Evolutionary conservation across 2,888 invertebrate species (phyloP).

Genomic region (Automeris io): DNA sequence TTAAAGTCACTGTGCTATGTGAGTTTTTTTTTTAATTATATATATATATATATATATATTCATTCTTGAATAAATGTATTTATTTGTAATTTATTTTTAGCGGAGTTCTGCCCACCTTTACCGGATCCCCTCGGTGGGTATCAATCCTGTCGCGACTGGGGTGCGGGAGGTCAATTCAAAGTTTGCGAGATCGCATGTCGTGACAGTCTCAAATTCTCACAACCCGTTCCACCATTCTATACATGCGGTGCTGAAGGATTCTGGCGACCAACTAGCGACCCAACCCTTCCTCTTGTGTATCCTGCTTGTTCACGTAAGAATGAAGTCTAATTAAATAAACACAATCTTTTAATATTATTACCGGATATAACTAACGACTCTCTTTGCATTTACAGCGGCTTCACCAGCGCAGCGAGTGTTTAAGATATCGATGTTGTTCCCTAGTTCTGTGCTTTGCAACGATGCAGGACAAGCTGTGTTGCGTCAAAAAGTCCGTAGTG

Average conservation of each 20-base stretch:
- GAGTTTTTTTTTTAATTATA: slow-evolving; percentile 48
- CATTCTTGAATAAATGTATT: neutral
- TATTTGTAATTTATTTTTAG: slow-evolving; percentile 51
- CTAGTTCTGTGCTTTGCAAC: slow-evolving; percentile 96
- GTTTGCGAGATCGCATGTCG: slow-evolving; percentile 95
- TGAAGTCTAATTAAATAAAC: neutral
- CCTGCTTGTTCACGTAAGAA: slow-evolving; percentile 93
- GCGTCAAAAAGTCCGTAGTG: slow-evolving; percentile 90
- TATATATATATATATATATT: neutral
- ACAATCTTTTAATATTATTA: neutral
- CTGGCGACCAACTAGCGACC: slow-evolving; percentile 93
- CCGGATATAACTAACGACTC: neutral
- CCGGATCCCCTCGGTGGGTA: slow-evolving; percentile 93
- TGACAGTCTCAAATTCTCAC: slow-evolving; percentile 91
- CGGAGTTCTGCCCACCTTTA: slow-evolving; percentile 93
- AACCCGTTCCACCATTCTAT: slow-evolving; percentile 96
- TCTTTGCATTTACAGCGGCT: slow-evolving; percentile 75
- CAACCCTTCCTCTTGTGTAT: slow-evolving; percentile 88
- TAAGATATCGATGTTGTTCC: slow-evolving; percentile 95
- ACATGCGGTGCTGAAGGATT: slow-evolving; percentile 99
- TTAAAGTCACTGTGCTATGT: slow-evolving; percentile 93
- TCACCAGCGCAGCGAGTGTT: slow-evolving; percentile 96
- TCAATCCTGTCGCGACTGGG: slow-evolving; percentile 96
- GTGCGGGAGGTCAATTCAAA: slow-evolving; percentile 96
- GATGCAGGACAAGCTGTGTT: slow-evolving; percentile 96